These are phyloP conservation scores for Ptychoptera contaminata DNA, from an alignment of 2,888 invertebrate species.

Conservation along the genomic window DNA sequence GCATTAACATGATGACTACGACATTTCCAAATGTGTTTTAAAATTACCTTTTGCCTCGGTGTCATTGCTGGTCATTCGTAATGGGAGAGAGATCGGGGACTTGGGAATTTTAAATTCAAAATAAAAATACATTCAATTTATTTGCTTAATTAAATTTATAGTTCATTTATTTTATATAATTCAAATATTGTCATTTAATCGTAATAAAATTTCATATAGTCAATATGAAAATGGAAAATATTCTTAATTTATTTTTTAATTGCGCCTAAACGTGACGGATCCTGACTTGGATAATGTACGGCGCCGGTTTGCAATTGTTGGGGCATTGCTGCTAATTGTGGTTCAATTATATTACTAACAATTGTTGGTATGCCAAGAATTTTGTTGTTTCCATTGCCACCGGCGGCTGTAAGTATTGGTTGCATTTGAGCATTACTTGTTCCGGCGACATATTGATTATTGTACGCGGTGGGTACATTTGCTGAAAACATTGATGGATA, in stretches of 20 bases:
- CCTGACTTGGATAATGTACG: constrained; percentile 93
- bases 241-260: constrained; percentile 22
- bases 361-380: constrained; percentile 9
- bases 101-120: too few species aligned
- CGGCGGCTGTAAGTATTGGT: constrained; percentile 26
- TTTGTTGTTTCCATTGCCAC: constrained; percentile 9
- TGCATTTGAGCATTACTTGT: constrained; percentile 24
- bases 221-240: too few species aligned
- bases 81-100: too few species aligned
- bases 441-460: constrained; percentile 28
- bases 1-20: too few species aligned
- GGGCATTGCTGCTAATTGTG: constrained; percentile 13
- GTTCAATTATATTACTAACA: neutral
- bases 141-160: too few species aligned
- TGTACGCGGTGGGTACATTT: neutral
- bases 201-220: too few species aligned
- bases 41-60: too few species aligned
- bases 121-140: too few species aligned
- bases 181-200: too few species aligned
- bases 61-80: too few species aligned
- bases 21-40: too few species aligned
- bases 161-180: too few species aligned
- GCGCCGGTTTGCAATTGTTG: constrained; percentile 39
- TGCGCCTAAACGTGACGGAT: constrained; percentile 82
- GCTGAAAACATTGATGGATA: constrained; percentile 19